A percentile compares a stretch with the other conserved stretches of the same genome.
Evolutionary conservation across 1,140 invertebrate species (phyloP).

Genomic region (Papilio dardanus): DNA sequence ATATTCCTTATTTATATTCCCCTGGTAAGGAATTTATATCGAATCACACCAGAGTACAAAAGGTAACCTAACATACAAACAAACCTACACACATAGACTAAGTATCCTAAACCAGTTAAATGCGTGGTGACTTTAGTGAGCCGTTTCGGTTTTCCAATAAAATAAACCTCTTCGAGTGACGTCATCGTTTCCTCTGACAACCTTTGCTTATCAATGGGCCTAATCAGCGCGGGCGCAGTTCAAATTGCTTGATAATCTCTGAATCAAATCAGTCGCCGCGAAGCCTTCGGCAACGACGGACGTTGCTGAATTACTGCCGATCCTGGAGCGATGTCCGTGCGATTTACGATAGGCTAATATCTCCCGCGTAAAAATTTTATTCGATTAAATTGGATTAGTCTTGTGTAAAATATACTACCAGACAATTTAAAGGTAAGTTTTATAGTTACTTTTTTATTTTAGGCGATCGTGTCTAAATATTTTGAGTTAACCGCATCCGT

Average conservation of each 20-base stretch:
- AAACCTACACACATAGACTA: no score
- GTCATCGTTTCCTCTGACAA: slow-evolving; percentile 19
- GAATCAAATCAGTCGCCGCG: slow-evolving; percentile 13
- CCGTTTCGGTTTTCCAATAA: not conserved
- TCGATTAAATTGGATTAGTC: not conserved
- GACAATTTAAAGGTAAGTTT: not conserved
- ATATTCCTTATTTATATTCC: no score
- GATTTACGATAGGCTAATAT: not conserved
- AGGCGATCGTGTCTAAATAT: not conserved
- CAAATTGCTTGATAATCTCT: not conserved
- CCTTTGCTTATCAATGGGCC: slow-evolving; percentile 8
- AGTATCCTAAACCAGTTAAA: no score
- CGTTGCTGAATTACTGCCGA: not conserved
- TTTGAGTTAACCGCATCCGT: not conserved
- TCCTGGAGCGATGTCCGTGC: slow-evolving; percentile 1
- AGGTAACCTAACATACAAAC: no score
- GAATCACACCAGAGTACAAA: no score
- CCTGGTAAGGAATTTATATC: no score
- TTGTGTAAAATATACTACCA: not conserved
- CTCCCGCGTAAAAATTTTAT: not conserved
- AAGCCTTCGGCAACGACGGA: not conserved
- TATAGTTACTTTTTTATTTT: not conserved
- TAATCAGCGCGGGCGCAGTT: slow-evolving; percentile 15
- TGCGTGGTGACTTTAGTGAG: no score
- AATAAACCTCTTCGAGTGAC: not conserved